phyloP scores from a whole-genome alignment of 2,113 vertebrate genomes.

The Catharus minimus region DNA sequence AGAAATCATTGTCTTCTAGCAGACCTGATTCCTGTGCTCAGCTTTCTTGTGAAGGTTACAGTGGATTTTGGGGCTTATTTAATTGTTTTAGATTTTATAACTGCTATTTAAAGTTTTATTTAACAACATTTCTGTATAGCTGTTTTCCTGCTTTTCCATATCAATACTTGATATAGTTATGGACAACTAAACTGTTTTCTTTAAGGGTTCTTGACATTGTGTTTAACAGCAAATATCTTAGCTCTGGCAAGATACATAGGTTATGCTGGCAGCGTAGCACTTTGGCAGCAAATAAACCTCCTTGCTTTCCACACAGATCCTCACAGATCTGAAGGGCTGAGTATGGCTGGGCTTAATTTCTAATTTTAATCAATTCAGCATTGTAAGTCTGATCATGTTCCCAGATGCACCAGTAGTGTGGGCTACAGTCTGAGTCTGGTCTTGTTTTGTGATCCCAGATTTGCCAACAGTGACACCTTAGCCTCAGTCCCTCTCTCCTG shows the following conservation, averaged over 20 bases:
- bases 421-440: background rate
- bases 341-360: background rate
- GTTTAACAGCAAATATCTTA: background rate
- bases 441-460: background rate
- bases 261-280: background rate
- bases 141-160: background rate
- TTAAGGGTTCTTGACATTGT: background rate
- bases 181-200: background rate
- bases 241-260: background rate
- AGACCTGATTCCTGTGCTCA: background rate
- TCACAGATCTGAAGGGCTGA: background rate
- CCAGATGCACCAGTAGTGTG: background rate
- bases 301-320: background rate
- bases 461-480: background rate
- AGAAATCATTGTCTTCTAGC: slow-evolving; percentile 49
- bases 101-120: background rate
- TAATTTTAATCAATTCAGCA: background rate
- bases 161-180: background rate
- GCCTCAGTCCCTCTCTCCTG: background rate
- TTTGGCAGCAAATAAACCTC: background rate
- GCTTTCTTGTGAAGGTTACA: slow-evolving; percentile 11
- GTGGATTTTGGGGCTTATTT: background rate
- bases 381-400: background rate
- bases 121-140: background rate
- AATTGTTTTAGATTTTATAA: background rate